Conservation (phyloP, 2,113 vertebrate genomes). For the Scalopus aquaticus region DNA sequence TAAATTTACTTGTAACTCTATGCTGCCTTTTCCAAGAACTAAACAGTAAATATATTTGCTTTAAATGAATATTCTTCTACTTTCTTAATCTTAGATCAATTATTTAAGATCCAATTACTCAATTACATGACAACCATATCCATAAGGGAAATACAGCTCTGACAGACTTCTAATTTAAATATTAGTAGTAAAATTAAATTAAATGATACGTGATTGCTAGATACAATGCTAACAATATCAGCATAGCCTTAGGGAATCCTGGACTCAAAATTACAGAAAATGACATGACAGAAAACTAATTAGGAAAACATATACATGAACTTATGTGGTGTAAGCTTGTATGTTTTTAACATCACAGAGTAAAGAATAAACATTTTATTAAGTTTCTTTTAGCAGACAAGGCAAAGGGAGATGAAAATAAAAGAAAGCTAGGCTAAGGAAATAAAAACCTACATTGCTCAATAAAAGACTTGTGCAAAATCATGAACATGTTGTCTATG, state of each 20-base stretch:
- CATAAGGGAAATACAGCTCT: slow-evolving; percentile 81
- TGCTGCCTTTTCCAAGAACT: slow-evolving; percentile 56
- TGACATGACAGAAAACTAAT: slow-evolving; percentile 83
- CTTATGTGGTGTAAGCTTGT: slow-evolving; percentile 79
- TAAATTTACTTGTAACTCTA: not conserved
- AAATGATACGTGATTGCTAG: slow-evolving; percentile 82
- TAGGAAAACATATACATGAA: slow-evolving; percentile 78
- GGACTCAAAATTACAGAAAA: slow-evolving; percentile 77
- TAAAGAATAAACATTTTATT: slow-evolving; percentile 76
- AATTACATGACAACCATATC: slow-evolving; percentile 80
- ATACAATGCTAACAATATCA: slow-evolving; percentile 83
- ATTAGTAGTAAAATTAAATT: slow-evolving; percentile 84
- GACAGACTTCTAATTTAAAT: slow-evolving; percentile 82
- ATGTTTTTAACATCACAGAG: slow-evolving; percentile 81
- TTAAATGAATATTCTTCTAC: slow-evolving; percentile 77
- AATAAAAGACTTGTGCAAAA: slow-evolving; percentile 36
- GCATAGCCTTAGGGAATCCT: slow-evolving; percentile 82
- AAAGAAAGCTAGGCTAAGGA: slow-evolving; percentile 67
- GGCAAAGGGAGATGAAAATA: slow-evolving; percentile 64
- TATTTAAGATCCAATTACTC: slow-evolving; percentile 73
- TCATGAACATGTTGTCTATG: not conserved
- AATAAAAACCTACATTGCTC: slow-evolving; percentile 67
- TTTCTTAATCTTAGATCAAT: slow-evolving; percentile 81
- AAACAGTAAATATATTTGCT: slow-evolving; percentile 61
- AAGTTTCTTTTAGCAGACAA: slow-evolving; percentile 49